Base-by-base conservation (phyloP, 1,140 invertebrate species). In the Megathymus violae region DNA sequence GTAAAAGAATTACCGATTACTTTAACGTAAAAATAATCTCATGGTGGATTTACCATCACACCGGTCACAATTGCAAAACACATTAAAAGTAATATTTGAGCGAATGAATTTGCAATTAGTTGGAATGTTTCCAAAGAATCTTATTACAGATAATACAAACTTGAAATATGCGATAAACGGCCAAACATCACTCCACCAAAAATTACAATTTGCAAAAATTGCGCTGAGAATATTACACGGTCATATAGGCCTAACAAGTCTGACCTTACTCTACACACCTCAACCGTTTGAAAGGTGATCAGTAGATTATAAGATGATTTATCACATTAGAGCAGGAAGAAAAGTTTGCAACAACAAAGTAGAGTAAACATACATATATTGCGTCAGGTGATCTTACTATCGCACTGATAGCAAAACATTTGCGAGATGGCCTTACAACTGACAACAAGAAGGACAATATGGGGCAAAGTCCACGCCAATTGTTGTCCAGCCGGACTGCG, bases 401-500 rank as follows among this genome's bases (percentile, higher is more conserved):
- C 11, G 13, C 52, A 44, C 48, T 40, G 22, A 48, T 15, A 59
- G 25, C 46, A 34, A 25, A 56, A 61, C 40, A 22, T 59, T 34
- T 27, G 43, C 40, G 11, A 19, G 1, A 44, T 14, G 54, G 41
- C 54, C 43, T 59, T 46, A 59, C 22, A 25, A 44, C n/a, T 14
- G 15, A 46, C 54, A 58, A 46, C 41, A 36, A 27, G 41, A 40
- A 56, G 47, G 31, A 80, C 79, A 80, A 78, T 76, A 41, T 4
- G 25, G 76, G 54, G 10, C 78, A 69, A 80, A 84, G 81, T 84
- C 74, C 81, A 71, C 48, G 46, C 19, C 74, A 82, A 84, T 82
- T 80, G 76, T 74, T 60, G 27, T 13, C 40, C 31, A 47, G 60
- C 43, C 66, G 51, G 51, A 22, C 62, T 60, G 41, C 72, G 71